These are phyloP conservation scores for Lochmaea capreae DNA, from an alignment of 2,888 invertebrate genomes.

Conservation along the genomic window DNA sequence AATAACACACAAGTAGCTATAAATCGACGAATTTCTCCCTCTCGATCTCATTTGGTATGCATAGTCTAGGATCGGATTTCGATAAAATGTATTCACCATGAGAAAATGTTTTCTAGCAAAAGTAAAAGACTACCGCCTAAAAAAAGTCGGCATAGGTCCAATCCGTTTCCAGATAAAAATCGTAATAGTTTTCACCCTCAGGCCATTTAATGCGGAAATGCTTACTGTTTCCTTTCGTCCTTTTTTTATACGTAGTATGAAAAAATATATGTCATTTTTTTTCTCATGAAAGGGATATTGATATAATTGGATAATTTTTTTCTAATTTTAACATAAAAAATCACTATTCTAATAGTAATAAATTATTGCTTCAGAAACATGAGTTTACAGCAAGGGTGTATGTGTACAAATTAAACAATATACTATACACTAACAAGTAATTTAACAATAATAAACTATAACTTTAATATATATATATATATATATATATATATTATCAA, in stretches of 20 bases:
- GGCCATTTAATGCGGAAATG: neutral
- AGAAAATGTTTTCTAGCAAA: slow-evolving; percentile 24
- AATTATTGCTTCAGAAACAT: too few relatives aligned
- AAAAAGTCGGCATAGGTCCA: neutral
- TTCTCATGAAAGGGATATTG: too few relatives aligned
- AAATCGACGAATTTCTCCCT: neutral
- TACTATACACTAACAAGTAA: too few relatives aligned
- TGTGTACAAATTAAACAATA: too few relatives aligned
- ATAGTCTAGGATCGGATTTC: slow-evolving; percentile 29
- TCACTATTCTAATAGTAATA: too few relatives aligned
- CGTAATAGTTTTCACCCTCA: slow-evolving; percentile 3
- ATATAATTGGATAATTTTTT: too few relatives aligned
- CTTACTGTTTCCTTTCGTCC: neutral
- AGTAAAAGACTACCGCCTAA: neutral
- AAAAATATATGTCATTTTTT: too few relatives aligned
- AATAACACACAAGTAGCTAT: neutral
- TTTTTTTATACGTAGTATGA: neutral
- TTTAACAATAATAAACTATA: too few relatives aligned
- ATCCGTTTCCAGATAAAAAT: neutral
- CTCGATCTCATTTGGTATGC: slow-evolving; percentile 22
- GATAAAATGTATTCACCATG: slow-evolving; percentile 30
- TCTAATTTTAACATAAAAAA: too few relatives aligned
- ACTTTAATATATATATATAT: too few relatives aligned
- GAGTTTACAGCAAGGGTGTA: too few relatives aligned
- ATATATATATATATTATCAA: too few relatives aligned